These are phyloP conservation scores for Platynereis dumerilii DNA, from an alignment of 2,888 invertebrate genomes.

Conservation along the genomic window DNA sequence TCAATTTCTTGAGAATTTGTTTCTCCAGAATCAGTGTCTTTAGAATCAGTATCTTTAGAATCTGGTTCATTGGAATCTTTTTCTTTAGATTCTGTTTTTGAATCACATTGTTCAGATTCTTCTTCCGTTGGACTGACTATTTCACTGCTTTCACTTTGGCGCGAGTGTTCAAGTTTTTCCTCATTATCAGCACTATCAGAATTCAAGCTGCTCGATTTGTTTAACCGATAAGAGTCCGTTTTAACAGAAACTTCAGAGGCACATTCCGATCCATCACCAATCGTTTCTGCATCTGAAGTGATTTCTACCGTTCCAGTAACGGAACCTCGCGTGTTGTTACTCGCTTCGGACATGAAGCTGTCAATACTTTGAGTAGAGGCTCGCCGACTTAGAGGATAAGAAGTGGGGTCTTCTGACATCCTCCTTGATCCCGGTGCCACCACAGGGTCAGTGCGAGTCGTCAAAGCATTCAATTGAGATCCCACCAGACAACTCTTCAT, in stretches of 20 bases:
- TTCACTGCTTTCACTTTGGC: not conserved
- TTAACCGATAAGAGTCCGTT: too few relatives aligned
- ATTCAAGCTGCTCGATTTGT: too few relatives aligned
- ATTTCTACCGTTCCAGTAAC: too few relatives aligned
- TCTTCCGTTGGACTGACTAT: not conserved
- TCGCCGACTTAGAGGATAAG: not conserved
- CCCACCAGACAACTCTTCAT: slow-evolving; percentile 21
- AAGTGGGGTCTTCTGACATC: not conserved
- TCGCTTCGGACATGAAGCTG: slow-evolving; percentile 15
- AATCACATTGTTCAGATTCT: too few relatives aligned
- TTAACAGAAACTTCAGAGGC: not conserved
- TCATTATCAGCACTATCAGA: slow-evolving; percentile 3
- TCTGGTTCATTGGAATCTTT: too few relatives aligned
- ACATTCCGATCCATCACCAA: not conserved
- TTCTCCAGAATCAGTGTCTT: too few relatives aligned
- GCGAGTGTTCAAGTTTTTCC: not conserved
- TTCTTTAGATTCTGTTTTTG: too few relatives aligned
- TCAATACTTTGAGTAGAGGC: slow-evolving; percentile 10
- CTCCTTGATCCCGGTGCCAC: not conserved
- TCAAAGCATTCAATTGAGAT: slow-evolving; percentile 14
- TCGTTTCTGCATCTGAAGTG: too few relatives aligned
- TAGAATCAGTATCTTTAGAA: too few relatives aligned
- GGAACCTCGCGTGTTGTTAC: slow-evolving; percentile 19
- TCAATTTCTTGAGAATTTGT: too few relatives aligned
- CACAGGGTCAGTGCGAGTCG: not conserved